Evolutionary conservation across 2,797 vertebrate species (phyloP), one percentile per base, ranked within the genome.

Genomic region (Neostethus bicornis): DNA sequence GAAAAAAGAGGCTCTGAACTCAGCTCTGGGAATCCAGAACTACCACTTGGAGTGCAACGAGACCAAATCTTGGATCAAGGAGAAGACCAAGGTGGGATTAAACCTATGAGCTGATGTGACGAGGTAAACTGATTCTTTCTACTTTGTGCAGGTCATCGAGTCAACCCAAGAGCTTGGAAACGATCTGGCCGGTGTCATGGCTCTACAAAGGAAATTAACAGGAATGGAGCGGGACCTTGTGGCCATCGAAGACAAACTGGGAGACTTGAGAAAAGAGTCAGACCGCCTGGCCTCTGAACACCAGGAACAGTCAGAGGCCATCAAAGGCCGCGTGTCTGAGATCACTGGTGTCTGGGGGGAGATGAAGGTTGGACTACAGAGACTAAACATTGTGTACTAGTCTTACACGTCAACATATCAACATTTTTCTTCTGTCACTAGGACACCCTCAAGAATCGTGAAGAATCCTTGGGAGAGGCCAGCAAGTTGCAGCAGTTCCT

Each of bases 41-140:
- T 99, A 98, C 85, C 96, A 99, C 78, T 93, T 99, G 3, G 97
- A 99, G 76, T 96, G 97, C 66, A 99, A 99, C 2, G 97, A 99
- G 89, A 99, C 97, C 80, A 99, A 99, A 81, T 97, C 96, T 35
- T 99, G 97, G 97, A 99, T 99, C 87, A 95, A 95, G 25, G 97
- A 99, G 85, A 99, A 99, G 90, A 99, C 97, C 85, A 99, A 99
- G 92, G 87, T 89, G n/a, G n/a, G n/a, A n/a, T n/a, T n/a, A n/a
- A n/a, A n/a, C n/a, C n/a, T n/a, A n/a, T n/a, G n/a, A n/a, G n/a
- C n/a, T n/a, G n/a, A n/a, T n/a, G n/a, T n/a, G 24, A 25, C 24
- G 2, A 25, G 4, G 24, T 7, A 1, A 25, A 5, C 24, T 28
- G 26, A 9, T 28, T 1, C 7, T 2, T 4, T 11, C 28, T 29